Evolutionary conservation across 2,888 invertebrate species (phyloP), one percentile per base, ranked within the genome.

Genomic region (Cephus pulcher): DNA sequence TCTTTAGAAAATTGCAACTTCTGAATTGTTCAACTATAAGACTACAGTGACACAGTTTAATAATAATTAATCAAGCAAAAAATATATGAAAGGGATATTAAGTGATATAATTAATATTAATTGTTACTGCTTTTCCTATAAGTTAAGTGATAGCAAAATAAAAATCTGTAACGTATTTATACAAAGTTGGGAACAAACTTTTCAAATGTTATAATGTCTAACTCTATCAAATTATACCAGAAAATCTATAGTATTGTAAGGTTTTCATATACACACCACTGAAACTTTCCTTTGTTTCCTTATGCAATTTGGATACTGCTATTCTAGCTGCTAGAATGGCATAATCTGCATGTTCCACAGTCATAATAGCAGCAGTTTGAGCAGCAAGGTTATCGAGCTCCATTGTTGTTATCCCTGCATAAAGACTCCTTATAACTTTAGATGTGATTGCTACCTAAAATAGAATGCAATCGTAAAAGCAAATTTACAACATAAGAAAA

Each of bases 311-410:
- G 1, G 99, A 98, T 73, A 99, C 96, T 11, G 98, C 99, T 88
- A 99, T 96, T 84, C 99, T 94, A 4, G 97, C 97, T 76, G 97
- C 97, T 76, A 97, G 92, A 80, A 96, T 93, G 11, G 97, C 99
- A 93, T 99, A 99, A 92, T 99, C 99, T 0, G 99, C 98, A 92
- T 99, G 99, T 88, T 96, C 96, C 6, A 98, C 98, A 0, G 99
- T 99, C 96, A 99, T 97, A 40, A 97, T 97, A 15, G 99, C 99
- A 30, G 99, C 98, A 69, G 97, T 99, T 92, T 99, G 99, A 0
- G 99, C 99, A 73, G 99, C 99, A 82, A 99, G 93, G 91, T 98
- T 99, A 92, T 99, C 99, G 85, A 99, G 93, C 91, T 99, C 98
- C 32, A 98, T 96, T 0, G 99, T 99, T 12, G 98, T 98, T 1